Evolutionary conservation across 2,888 invertebrate species (phyloP), one percentile per base, ranked within the genome.

Genomic region (Pachydiplax longipennis): DNA sequence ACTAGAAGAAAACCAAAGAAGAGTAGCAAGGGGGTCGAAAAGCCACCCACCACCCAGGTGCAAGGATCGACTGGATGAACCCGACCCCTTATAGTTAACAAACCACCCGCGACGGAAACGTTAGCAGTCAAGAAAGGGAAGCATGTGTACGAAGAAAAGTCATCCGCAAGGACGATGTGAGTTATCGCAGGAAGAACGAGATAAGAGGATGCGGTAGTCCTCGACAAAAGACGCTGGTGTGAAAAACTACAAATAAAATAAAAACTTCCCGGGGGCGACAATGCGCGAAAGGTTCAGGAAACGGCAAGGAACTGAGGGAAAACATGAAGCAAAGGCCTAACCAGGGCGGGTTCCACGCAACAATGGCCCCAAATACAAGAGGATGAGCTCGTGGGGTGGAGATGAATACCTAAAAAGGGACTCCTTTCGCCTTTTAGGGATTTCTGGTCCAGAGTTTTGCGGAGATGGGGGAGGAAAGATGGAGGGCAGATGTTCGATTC

Each of bases 211-310:
- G 73, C 31, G 82, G 48, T 40, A 13, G 48, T 10, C 13, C 12
- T 2, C 18, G 44, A 31, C 58, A 37, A 61, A 35, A 12, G 58
- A 37, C 61, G 61, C 61, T 61, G 87, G 58, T 37, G 87, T 87
- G 87, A 61, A 61, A 73, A 87, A 87, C 87, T 37, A 58, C 37
- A 40, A 37, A 58, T 37, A 87, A 87, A 58, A 87, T 61, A 87
- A 87, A 25, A 73, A 73, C 25, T 31, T 15, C 25, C 73, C 87
- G 40, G 12, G 18, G 61, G 65, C 48, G 81, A 82, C 48, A 53
- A 73, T 73, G 31, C 73, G 73, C 73, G 12, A 73, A 73, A 73
- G 73, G 73, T 73, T 73, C 13, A 31, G 73, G 73, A 73, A 73
- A 73, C 73, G 73, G 73, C 31, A 25, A 31, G 73, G 73, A 25